Evolutionary conservation across 2,797 vertebrate genomes (phyloP).

Genomic region (Botia kubotai): DNA sequence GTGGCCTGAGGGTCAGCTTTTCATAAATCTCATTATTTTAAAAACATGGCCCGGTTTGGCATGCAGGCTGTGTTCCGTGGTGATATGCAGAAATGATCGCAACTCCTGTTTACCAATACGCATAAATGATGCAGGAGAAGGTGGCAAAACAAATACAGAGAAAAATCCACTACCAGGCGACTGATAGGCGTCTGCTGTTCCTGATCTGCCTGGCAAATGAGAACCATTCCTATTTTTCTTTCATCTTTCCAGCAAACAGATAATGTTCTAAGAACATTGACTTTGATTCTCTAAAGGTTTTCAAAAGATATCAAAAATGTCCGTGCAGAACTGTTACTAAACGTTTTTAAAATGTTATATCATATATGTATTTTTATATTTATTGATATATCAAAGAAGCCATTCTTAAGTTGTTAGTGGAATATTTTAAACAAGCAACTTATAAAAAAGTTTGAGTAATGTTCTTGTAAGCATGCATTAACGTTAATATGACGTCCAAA

Average conservation of each 20-base stretch:
- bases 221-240: background rate
- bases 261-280: too few relatives aligned
- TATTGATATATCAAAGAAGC: too few relatives aligned
- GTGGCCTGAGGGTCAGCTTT: conserved; percentile 37
- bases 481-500: too few relatives aligned
- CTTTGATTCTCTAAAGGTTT: too few relatives aligned
- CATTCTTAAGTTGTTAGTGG: too few relatives aligned
- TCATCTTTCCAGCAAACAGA: background rate
- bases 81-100: conserved; percentile 1
- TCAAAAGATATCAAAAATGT: too few relatives aligned
- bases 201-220: background rate
- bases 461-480: too few relatives aligned
- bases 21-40: conserved; percentile 40
- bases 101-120: background rate
- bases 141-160: conserved; percentile 2
- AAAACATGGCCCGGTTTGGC: conserved; percentile 20
- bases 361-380: too few relatives aligned
- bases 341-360: too few relatives aligned
- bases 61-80: background rate
- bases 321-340: too few relatives aligned
- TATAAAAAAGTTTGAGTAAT: too few relatives aligned
- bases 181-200: background rate
- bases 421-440: too few relatives aligned
- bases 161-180: background rate
- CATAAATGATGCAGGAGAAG: background rate